A percentile compares a stretch with the other conserved stretches of the same genome.
Conservation (phyloP, 2,888 invertebrate genomes). For the Acronicta psi region DNA sequence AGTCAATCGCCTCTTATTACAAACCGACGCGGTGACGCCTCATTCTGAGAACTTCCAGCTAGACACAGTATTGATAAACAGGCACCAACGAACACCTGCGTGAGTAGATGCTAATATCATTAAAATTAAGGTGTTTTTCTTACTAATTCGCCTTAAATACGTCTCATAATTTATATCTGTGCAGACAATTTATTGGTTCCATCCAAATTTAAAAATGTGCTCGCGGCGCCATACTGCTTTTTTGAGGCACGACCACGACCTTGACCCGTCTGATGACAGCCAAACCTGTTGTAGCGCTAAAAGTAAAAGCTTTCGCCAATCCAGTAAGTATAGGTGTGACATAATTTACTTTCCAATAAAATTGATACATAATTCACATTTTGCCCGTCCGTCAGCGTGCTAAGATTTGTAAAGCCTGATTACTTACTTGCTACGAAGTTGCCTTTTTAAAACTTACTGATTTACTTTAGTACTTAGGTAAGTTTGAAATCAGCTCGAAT, state of each 20-base stretch:
- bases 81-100: slow-evolving; percentile 65
- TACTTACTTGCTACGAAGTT: no score
- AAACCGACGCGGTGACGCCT: slow-evolving; percentile 8
- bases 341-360: slow-evolving; percentile 30
- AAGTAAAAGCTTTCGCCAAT: slow-evolving; percentile 84
- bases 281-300: slow-evolving; percentile 79
- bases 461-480: no score
- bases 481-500: no score
- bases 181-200: slow-evolving; percentile 76
- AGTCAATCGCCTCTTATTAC: slow-evolving; percentile 55
- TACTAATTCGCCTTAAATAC: slow-evolving; percentile 54
- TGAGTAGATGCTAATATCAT: slow-evolving; percentile 50
- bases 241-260: slow-evolving; percentile 74
- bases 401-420: no score
- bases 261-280: slow-evolving; percentile 79
- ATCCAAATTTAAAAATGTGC: slow-evolving; percentile 71
- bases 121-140: slow-evolving; percentile 67
- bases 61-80: slow-evolving; percentile 59
- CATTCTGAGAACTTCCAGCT: slow-evolving; percentile 61
- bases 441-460: no score
- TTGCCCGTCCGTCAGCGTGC: no score
- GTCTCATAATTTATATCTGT: slow-evolving; percentile 61
- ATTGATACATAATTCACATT: neutral
- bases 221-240: slow-evolving; percentile 77
- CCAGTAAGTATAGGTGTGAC: slow-evolving; percentile 50